Evolutionary conservation across 2,797 vertebrate species (phyloP), one percentile per base, ranked within the genome.

Genomic region (Australoheros facetus): DNA sequence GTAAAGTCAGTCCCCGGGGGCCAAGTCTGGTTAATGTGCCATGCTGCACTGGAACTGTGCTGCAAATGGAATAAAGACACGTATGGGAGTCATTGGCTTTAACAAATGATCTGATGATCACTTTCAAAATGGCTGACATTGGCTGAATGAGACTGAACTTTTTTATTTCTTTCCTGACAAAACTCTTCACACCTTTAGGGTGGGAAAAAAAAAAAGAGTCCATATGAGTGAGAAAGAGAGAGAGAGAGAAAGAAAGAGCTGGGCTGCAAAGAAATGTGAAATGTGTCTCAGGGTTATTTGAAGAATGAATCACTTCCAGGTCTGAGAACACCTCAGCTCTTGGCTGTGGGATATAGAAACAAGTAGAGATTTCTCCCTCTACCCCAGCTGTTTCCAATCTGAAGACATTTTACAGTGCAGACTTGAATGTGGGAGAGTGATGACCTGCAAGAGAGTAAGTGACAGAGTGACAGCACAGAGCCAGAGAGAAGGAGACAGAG

Each of bases 11-110:
- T 94, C 93, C 90, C 92, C 79, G 0, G 83, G 94, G 93, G 84
- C 93, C 82, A 95, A 95, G 95, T 92, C 91, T 94, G 94, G 79
- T 94, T 95, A 97, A 97, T 96, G 95, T 96, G 95, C 94, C 94
- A 80, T 96, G 93, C 93, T 94, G 89, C 62, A 85, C 90, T 94
- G 93, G 83, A 91, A 94, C 93, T 93, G 91, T 86, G 90, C 91
- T 90, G 93, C 93, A 85, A 82, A 89, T 95, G 83, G 94, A 95
- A 96, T 94, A 94, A 96, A 95, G 93, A 95, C 94, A 84, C 92
- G 81, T 91, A 85, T 81, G 89, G 94, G 95, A 93, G 80, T 91
- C 90, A 91, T 95, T 96, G 85, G 74, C 87, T 83, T 87, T 87
- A 93, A 93, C 91, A 96, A 96, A 95, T 92, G 90, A 93, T 94